Evolutionary conservation across 2,888 invertebrate genomes (phyloP), one percentile per base, ranked within the genome.

Genomic region (Hemaris fuciformis): DNA sequence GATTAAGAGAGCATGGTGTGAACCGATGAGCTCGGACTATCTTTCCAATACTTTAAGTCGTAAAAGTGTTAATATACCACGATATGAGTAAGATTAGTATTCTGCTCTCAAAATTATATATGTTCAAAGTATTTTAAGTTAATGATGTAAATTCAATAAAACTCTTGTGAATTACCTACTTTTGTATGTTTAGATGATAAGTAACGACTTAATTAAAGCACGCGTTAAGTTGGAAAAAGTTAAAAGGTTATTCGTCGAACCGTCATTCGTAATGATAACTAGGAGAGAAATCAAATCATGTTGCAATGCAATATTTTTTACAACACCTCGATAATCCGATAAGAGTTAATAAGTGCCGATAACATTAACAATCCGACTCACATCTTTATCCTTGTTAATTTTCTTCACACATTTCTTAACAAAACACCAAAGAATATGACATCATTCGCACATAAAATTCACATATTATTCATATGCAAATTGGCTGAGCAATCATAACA

Each of bases 381-480:
- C 61, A 65, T 68, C 63, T 69, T 69, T 73, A 76, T 69, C 45
- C 71, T 65, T 71, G 69, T 75, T 69, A 71, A 73, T 70, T 64
- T 70, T 78, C 78, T 84, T 85, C 77, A 75, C 81, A 81, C 80
- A 77, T 81, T 78, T 80, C 70, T 78, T 79, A 71, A 74, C 74
- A 73, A 79, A 81, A 79, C 76, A 71, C 67, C 74, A 70, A 74
- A 79, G 77, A 72, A 81, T 73, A 80, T 88, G 85, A 86, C 81
- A 85, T 82, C 83, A 84, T 83, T 79, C 66, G 74, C 79, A 76
- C 79, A 86, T 88, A 88, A 88, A 89, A 81, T 84, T 78, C 79
- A 69, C 75, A 80, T 81, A 82, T 83, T 87, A 88, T 85, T 85
- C 80, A 81, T 77, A 88, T 87, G 87, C 82, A 87, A 88, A 89